These are phyloP conservation scores for Lepus americanus DNA, from an alignment of 2,113 vertebrate species.

Conservation along the genomic window DNA sequence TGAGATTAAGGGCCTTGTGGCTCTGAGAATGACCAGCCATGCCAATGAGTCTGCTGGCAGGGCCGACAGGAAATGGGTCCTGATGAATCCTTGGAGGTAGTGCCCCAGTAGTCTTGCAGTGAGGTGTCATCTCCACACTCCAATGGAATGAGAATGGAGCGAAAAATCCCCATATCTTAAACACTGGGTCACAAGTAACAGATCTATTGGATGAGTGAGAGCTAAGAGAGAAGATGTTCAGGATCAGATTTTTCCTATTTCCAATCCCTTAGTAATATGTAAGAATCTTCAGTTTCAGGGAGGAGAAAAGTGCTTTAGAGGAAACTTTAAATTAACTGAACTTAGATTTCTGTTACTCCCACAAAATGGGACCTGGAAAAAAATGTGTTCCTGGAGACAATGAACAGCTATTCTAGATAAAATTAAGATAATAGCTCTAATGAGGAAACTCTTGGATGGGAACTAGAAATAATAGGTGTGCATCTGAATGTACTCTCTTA, in stretches of 20 bases:
- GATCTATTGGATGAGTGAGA: neutral
- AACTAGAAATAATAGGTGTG: slow-evolving; percentile 63
- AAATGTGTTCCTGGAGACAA: slow-evolving; percentile 48
- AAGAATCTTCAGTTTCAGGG: slow-evolving; percentile 27
- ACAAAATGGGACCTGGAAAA: neutral
- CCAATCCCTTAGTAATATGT: neutral
- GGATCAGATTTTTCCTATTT: neutral
- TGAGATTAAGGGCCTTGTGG: neutral
- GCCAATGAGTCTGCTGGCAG: neutral
- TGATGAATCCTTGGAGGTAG: neutral
- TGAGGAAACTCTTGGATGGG: slow-evolving; percentile 35
- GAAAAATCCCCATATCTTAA: neutral
- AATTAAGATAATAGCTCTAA: slow-evolving; percentile 65
- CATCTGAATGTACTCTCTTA: slow-evolving; percentile 46
- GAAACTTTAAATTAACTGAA: slow-evolving; percentile 42
- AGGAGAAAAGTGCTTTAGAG: neutral
- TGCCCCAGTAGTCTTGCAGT: neutral
- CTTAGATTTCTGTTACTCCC: slow-evolving; percentile 56
- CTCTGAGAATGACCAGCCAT: neutral
- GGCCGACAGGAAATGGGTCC: neutral
- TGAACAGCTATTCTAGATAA: slow-evolving; percentile 59
- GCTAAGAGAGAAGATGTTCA: neutral
- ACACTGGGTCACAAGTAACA: neutral
- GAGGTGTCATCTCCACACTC: neutral
- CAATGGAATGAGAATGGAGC: neutral